Base-by-base conservation (phyloP, 23 tunicate genomes). In the Pegea sp. region DNA sequence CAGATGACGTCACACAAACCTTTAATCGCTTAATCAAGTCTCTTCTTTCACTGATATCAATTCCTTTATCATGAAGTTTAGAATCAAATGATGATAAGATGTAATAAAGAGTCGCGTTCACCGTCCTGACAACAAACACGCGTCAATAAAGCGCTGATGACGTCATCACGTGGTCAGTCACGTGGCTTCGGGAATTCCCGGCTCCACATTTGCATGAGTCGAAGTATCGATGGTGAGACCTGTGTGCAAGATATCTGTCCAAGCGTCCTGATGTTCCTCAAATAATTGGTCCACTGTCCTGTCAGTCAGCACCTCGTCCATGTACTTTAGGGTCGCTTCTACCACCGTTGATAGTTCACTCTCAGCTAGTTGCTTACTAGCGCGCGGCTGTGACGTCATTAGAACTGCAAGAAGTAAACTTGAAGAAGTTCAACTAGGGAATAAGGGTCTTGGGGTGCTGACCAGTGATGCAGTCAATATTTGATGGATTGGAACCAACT, bases 171-270 rank as follows among this genome's bases (percentile, higher is more conserved):
- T 8, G 38, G 5, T 33, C 18, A 59, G 50, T 31, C 31, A 84
- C 95, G 56, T 30, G 13, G 95, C 84, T 0, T 63, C 70, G 0
- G 95, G 95, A 19, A 84, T 69, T 27, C 68, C 69, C 22, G 95
- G 75, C 31, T 84, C 95, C 5, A 38, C 16, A 8, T 8, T 8
- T 38, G 26, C 38, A 1, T n/a, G 25, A 5, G 16, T 38, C 46
- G 16, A 8, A 8, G 46, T 8, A 38, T 8, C 16, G 11, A 38
- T 38, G 46, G 16, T 38, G 46, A 8, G 46, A 38, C 96, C 96
- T 2, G 96, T 87, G 52, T 87, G 96, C 51, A 76, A 43, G 28
- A 87, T 75, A 69, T 87, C 96, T 29, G 42, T 54, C 96, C 96
- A 87, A 31, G 96, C 86, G 18, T 64, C 53, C 43, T 49, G 69